These are phyloP conservation scores for Dallia pectoralis DNA, from an alignment of 2,797 vertebrate species.

Conservation along the genomic window DNA sequence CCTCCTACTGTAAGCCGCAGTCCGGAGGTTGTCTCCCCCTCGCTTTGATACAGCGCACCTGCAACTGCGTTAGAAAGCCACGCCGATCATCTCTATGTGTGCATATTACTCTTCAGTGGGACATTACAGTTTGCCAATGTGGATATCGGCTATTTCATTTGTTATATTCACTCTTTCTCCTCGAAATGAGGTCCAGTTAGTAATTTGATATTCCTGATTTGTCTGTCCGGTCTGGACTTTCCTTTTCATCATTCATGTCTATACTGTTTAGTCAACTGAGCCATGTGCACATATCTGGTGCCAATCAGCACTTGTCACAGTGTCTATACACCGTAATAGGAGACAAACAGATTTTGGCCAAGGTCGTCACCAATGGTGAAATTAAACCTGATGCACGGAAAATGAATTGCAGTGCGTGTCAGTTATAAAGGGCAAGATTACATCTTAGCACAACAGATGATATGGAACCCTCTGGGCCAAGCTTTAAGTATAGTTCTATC, in stretches of 20 bases:
- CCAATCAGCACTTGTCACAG: slow-evolving; percentile 37
- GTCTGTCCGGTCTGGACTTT: slow-evolving; percentile 1
- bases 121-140: not conserved
- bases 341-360: slow-evolving; percentile 44
- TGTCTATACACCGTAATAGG: slow-evolving; percentile 35
- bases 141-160: not conserved
- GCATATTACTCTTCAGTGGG: not conserved
- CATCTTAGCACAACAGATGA: not conserved
- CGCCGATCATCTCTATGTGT: not conserved
- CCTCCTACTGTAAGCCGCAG: slow-evolving; percentile 46
- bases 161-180: not conserved
- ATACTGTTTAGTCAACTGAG: slow-evolving; percentile 35
- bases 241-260: slow-evolving; percentile 27
- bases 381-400: slow-evolving; percentile 14
- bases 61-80: slow-evolving; percentile 22
- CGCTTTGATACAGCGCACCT: slow-evolving; percentile 20
- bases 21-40: slow-evolving; percentile 63
- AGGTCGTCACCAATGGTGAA: slow-evolving; percentile 17
- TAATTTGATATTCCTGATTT: not conserved
- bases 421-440: not conserved
- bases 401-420: too few relatives aligned
- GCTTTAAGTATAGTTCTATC: not conserved
- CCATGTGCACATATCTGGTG: slow-evolving; percentile 33
- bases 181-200: not conserved
- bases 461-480: not conserved